Conservation (phyloP, 1,140 invertebrate genomes). For the Drusus annulatus region DNA sequence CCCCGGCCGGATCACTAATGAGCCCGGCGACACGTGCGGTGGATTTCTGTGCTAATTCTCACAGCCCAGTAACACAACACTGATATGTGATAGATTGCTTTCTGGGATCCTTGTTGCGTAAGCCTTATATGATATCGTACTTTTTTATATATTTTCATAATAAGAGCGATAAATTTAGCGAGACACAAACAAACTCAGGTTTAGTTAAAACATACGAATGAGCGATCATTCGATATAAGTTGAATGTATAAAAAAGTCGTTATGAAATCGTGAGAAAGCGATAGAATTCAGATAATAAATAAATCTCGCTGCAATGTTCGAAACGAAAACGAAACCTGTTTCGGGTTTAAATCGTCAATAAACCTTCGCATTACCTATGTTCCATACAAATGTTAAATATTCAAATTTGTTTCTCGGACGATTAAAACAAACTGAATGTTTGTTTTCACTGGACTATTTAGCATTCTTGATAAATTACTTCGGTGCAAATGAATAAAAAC, state of each 20-base stretch:
- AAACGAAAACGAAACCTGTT: constrained; percentile 25
- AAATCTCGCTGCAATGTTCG: constrained; percentile 3
- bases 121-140: not conserved
- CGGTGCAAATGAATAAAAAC: constrained; percentile 4
- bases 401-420: constrained; percentile 14
- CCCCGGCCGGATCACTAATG: constrained; percentile 28
- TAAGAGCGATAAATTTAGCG: constrained; percentile 4
- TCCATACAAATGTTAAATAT: constrained; percentile 13
- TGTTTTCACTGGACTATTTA: constrained; percentile 28
- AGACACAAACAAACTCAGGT: not conserved
- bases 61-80: constrained; percentile 24
- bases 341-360: constrained; percentile 4
- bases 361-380: not conserved
- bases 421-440: constrained; percentile 24
- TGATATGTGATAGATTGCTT: constrained; percentile 39
- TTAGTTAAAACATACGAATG: not conserved
- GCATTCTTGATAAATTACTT: constrained; percentile 18
- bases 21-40: constrained; percentile 43
- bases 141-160: constrained; percentile 29
- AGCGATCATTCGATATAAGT: not conserved
- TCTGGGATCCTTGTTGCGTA: constrained; percentile 4
- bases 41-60: constrained; percentile 43
- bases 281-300: not conserved
- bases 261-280: constrained; percentile 27
- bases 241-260: not conserved